phyloP scores from a whole-genome alignment of 2,113 vertebrate genomes.

The Nibea albiflora region DNA sequence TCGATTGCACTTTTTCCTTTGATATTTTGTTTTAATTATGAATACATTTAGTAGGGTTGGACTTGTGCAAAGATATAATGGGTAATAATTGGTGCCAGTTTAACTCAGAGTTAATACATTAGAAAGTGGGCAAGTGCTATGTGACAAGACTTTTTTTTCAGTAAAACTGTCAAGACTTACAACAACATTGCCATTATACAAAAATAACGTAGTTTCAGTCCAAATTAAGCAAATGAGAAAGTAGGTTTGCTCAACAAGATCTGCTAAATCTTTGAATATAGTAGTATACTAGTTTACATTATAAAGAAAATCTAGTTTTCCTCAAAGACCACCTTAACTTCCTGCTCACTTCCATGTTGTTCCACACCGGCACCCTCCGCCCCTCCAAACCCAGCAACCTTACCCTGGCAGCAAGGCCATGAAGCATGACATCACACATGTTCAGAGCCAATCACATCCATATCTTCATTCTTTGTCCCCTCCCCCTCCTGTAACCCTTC shows the following conservation, averaged over 20 bases:
- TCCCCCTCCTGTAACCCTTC: neutral
- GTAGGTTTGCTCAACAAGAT: neutral
- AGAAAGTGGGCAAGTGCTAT: neutral
- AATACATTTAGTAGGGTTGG: neutral
- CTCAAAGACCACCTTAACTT: no score
- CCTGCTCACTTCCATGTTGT: neutral
- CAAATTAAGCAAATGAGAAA: neutral
- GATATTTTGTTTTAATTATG: neutral
- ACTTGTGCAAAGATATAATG: neutral
- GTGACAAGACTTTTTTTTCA: neutral
- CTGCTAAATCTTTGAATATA: neutral
- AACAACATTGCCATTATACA: conserved; percentile 4
- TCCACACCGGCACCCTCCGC: neutral
- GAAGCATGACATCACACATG: conserved; percentile 58
- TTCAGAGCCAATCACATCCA: conserved; percentile 50
- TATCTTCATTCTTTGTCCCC: conserved; percentile 16
- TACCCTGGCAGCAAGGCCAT: conserved; percentile 36
- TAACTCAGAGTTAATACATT: neutral
- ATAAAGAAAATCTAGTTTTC: neutral
- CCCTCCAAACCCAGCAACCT: neutral
- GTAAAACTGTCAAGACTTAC: neutral
- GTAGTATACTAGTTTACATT: neutral
- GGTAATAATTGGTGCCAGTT: neutral
- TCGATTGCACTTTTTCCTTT: neutral
- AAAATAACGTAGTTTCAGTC: neutral